These are phyloP conservation scores for Digitonthophagus gazella DNA, from an alignment of 2,888 invertebrate species.

Conservation along the genomic window DNA sequence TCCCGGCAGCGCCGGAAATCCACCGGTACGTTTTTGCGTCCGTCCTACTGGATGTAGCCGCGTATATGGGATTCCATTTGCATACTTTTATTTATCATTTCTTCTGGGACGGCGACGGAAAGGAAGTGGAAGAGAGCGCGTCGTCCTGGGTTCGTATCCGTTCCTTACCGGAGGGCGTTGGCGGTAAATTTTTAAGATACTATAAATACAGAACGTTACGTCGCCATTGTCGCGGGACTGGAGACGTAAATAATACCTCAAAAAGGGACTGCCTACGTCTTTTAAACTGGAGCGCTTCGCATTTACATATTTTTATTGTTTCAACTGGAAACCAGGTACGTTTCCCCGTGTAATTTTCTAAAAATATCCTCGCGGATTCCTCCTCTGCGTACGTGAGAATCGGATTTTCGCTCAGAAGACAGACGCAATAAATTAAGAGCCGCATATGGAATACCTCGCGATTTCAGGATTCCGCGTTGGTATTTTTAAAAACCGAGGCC, in stretches of 20 bases:
- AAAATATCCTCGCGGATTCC: not conserved
- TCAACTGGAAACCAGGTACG: not conserved
- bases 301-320: not conserved
- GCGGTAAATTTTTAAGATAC: constrained; percentile 16
- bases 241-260: not conserved
- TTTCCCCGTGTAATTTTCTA: not conserved
- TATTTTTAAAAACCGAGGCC: not conserved
- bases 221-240: not conserved
- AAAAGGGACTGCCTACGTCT: not conserved
- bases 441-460: not conserved
- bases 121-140: constrained; percentile 7
- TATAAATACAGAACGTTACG: constrained; percentile 7
- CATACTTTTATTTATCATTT: constrained; percentile 27
- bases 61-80: constrained; percentile 23
- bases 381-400: not conserved
- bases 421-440: not conserved
- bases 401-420: not conserved
- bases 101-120: constrained; percentile 6
- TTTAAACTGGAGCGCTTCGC: not conserved
- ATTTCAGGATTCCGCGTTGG: not conserved
- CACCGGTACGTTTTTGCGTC: constrained; percentile 11
- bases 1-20: constrained; percentile 11
- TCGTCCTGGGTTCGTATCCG: constrained; percentile 2
- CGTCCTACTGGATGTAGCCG: constrained; percentile 9
- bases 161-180: constrained; percentile 8